A percentile compares a stretch with the other conserved stretches of the same genome.
These are phyloP conservation scores for Etheostoma perlongum DNA, from an alignment of 2,797 vertebrate species.

Conservation along the genomic window DNA sequence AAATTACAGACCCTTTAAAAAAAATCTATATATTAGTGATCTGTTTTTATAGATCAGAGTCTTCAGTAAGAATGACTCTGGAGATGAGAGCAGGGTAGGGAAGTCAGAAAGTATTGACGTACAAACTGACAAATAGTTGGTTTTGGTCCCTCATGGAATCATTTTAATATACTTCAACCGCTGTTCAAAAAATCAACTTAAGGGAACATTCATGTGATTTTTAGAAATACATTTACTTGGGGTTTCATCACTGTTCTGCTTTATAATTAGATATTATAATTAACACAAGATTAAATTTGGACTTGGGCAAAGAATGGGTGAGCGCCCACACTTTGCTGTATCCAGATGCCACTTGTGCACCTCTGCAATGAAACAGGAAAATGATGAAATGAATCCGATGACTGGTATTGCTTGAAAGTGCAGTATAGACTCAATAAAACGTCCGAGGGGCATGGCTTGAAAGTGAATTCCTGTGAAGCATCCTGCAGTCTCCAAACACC, in stretches of 20 bases:
- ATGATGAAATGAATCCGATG: constrained; percentile 25
- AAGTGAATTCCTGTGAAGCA: constrained; percentile 78
- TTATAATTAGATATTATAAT: constrained; percentile 48
- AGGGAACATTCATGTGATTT: constrained; percentile 12
- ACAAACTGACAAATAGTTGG: not conserved
- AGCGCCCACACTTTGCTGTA: not conserved
- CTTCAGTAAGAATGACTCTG: not conserved
- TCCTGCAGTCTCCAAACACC: constrained; percentile 77
- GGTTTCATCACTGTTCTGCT: constrained; percentile 32
- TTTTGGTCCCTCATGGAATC: not conserved
- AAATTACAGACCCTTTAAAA: not conserved
- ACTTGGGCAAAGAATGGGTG: constrained; percentile 2
- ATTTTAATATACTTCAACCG: not conserved
- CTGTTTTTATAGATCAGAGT: not conserved
- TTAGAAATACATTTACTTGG: constrained; percentile 4
- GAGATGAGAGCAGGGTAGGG: not conserved
- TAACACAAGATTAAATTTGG: constrained; percentile 44
- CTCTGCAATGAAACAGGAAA: constrained; percentile 21
- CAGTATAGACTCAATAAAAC: constrained; percentile 34
- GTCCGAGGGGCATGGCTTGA: constrained; percentile 66
- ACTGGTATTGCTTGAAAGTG: constrained; percentile 58
- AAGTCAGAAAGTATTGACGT: not conserved
- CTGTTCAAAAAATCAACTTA: not conserved
- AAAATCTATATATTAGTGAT: not conserved
- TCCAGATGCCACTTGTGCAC: constrained; percentile 19